Conservation (phyloP, 2,888 invertebrate species). For the Salpingus planirostris region DNA sequence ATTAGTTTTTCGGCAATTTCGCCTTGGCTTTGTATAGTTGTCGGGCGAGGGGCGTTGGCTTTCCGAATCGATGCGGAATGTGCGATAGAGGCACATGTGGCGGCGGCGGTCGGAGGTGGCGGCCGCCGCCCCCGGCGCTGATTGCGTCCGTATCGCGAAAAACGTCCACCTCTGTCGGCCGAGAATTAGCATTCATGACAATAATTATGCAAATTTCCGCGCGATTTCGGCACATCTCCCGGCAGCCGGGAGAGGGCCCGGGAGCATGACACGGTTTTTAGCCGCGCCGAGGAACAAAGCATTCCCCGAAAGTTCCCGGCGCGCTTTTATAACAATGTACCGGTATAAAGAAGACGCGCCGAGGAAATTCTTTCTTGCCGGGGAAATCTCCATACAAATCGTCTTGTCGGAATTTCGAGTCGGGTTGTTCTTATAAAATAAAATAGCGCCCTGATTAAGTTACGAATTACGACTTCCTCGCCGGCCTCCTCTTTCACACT, state of each 20-base stretch:
- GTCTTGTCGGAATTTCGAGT: constrained; percentile 28
- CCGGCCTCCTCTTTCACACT: constrained; percentile 2
- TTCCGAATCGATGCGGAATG: constrained; percentile 1
- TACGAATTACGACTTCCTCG: constrained; percentile 14
- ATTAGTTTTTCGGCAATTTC: no score
- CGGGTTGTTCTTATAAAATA: constrained; percentile 23
- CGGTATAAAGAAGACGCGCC: constrained; percentile 19
- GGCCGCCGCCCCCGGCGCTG: no score
- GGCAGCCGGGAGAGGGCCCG: no score
- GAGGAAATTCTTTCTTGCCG: constrained; percentile 23
- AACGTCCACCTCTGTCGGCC: no score
- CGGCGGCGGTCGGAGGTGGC: no score
- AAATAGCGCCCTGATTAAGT: constrained; percentile 19
- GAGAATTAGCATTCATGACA: constrained; percentile 3
- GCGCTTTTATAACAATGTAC: constrained; percentile 22
- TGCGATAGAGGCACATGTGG: constrained; percentile 1
- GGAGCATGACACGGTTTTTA: constrained; percentile 9
- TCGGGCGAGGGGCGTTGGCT: no score
- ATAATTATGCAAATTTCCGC: constrained; percentile 7
- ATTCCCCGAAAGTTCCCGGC: constrained; percentile 13
- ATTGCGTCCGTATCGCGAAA: no score
- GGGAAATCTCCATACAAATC: constrained; percentile 34
- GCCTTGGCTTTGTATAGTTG: no score
- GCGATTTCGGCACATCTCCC: constrained; percentile 7
- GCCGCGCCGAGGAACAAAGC: constrained; percentile 12